Evolutionary conservation across 1,140 invertebrate genomes (phyloP), one percentile per base, ranked within the genome.

Genomic region (Tetranychus urticae): DNA sequence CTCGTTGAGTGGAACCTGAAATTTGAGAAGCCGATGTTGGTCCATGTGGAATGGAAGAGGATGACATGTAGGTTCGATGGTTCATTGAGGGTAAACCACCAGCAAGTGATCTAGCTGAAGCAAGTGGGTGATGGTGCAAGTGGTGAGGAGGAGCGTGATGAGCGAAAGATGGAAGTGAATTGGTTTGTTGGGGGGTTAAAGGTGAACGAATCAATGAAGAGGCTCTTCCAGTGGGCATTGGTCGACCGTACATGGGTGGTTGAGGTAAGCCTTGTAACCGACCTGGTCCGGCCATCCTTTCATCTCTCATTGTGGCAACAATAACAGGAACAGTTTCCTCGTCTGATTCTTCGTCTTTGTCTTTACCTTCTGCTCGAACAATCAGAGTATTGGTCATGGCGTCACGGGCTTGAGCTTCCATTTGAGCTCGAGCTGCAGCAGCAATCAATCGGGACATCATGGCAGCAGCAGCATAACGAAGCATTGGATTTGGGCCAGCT

Each of bases 401-500:
- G n/a, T 59, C 58, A 45, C 42, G 58, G 7, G 58, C 39, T 37
- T 59, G 58, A 3, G 58, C 58, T 59, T 59, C 58, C 58, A 59
- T 42, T 42, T 61, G 60, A 13, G 60, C 50, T 46, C 60, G 60
- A 34, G 60, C 60, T 23, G 60, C 60, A 34, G 60, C 60, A n/a
- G 60, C 60, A n/a, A 61, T 31, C 35, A 61, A 34, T 42, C 60
- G 10, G 36, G 60, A 55, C 60, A 61, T 61, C 60, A 61, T 61
- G 14, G 60, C 60, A 46, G 60, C 60, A 13, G 60, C 60, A 14
- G 60, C 60, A 45, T 56, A 56, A n/a, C 60, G 48, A 14, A 61
- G 37, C 48, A 61, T 42, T 45, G 60, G 60, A 47, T 61, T 50
- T 1, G 59, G 60, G 5, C 39, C 39, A 35, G 10, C 10, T 46